Evolutionary conservation across 2,888 invertebrate genomes (phyloP).

Genomic region (Halictus quadricinctus): DNA sequence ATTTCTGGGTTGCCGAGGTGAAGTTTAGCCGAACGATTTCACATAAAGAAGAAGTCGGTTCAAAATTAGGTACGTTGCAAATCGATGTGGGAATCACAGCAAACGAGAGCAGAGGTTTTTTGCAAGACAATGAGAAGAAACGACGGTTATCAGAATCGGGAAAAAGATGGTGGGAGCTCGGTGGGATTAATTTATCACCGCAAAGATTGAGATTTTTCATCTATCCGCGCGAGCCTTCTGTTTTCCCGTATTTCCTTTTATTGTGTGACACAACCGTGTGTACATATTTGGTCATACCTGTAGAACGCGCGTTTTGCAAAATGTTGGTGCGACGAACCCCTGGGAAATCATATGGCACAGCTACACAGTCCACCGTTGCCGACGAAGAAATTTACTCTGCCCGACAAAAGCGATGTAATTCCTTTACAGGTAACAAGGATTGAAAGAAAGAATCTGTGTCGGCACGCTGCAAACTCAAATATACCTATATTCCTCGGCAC

Average conservation of each 20-base stretch:
- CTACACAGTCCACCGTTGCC: conserved; percentile 29
- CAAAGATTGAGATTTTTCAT: conserved; percentile 31
- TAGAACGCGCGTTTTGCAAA: conserved; percentile 54
- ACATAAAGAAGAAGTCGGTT: background rate
- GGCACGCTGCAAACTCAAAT: conserved; percentile 10
- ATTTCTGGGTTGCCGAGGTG: no score
- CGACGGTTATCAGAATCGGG: background rate
- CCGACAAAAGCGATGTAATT: conserved; percentile 61
- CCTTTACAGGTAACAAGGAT: conserved; percentile 55
- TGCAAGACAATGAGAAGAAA: background rate
- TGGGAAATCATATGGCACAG: conserved; percentile 66
- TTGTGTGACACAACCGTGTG: conserved; percentile 37
- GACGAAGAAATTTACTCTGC: conserved; percentile 60
- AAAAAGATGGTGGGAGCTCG: no score
- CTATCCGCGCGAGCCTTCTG: background rate
- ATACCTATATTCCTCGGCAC: background rate
- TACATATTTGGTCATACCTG: conserved; percentile 58
- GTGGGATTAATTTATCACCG: conserved; percentile 20
- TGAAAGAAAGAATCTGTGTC: conserved; percentile 51
- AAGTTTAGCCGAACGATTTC: background rate
- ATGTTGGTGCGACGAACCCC: conserved; percentile 57
- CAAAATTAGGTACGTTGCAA: background rate
- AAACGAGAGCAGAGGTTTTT: background rate
- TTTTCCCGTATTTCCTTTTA: conserved; percentile 35
- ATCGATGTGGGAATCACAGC: background rate